Evolutionary conservation across 2,113 vertebrate species (phyloP), one percentile per base, ranked within the genome.

Genomic region (Chloropsis cyanopogon): DNA sequence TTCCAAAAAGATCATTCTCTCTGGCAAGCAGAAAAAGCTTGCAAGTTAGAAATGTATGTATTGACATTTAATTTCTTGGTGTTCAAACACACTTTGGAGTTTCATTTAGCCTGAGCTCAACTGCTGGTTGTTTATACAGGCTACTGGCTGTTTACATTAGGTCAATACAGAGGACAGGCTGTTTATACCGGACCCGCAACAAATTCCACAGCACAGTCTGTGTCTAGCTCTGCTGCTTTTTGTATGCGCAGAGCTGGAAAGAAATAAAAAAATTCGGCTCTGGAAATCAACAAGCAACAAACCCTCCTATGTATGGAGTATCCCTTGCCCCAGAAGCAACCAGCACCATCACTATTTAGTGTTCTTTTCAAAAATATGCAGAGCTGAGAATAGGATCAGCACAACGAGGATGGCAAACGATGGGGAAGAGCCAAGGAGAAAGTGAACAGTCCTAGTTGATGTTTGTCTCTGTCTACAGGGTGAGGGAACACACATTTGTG

Each of bases 101-200:
- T 96, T 96, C 86, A 28, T 75, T 92, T 94, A 95, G 91, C 64
- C 66, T 46, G 64, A 84, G 76, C 80, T 95, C 88, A 64, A 95
- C 86, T 92, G 92, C 81, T 91, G 86, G 44, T 37, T 97, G 96
- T 97, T 97, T 97, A 96, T 91, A 92, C 25, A 97, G 91, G 95
- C 96, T 97, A 97, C 96, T 87, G 96, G 79, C 82, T 96, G 93
- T 97, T 97, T 97, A 96, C 87, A 82, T 93, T 95, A 96, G 93
- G 93, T 75, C 93, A 86, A 78, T 93, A 94, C 90, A 97, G 83
- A 94, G 92, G 94, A 79, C 16, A 50, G 80, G 65, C 81, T 96
- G 93, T 97, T 97, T 97, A 97, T 91, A 94, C 70, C 80, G 14
- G 50, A 83, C 68, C 76, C 76, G 91, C 79, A 95, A 82, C 92